Evolutionary conservation across 1,140 invertebrate species (phyloP), one percentile per base, ranked within the genome.

Genomic region (Marisa cornuarietis): DNA sequence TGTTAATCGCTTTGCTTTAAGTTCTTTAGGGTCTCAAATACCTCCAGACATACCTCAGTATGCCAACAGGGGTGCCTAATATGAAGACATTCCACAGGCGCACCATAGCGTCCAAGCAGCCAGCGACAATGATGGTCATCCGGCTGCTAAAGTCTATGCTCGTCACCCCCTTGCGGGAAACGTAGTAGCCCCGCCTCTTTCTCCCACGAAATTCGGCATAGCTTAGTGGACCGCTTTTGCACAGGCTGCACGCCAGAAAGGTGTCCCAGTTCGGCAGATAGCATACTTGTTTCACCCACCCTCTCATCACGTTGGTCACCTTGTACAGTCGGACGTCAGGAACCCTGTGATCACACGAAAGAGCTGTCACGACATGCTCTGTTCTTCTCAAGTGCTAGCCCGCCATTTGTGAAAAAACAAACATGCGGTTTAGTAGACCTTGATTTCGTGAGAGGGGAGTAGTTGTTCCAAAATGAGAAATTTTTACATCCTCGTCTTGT

Each of bases 71-170:
- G 83, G 93, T 93, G n/a, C 89, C 88, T 5, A 94, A 92, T n/a
- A 95, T 93, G 86, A 95, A 95, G 2, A 94, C 92, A 87, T 94
- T 95, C 95, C 95, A 96, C n/a, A 95, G 88, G 18, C 94, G 92
- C 1, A 96, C 92, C 61, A 93, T 87, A 83, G 93, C 93, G 88
- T 96, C 95, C 10, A 93, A 93, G 20, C 95, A 94, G 10, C 95
- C 95, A 7, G 95, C 89, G 4, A 87, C 85, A n/a, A 89, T 81
- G 11, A 88, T 83, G 74, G 87, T 87, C 42, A 84, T 81, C 31
- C 76, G 26, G 9, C 83, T 76, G 61, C 83, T 87, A 71, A 87
- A 88, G 78, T 88, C 87, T 79, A 89, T 87, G n/a, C 85, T 82
- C 14, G 87, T 78, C 14, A 89, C 78, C 1, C 87, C 86, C 80